These are phyloP conservation scores for Apus apus DNA, from an alignment of 2,113 vertebrate species.

Conservation along the genomic window DNA sequence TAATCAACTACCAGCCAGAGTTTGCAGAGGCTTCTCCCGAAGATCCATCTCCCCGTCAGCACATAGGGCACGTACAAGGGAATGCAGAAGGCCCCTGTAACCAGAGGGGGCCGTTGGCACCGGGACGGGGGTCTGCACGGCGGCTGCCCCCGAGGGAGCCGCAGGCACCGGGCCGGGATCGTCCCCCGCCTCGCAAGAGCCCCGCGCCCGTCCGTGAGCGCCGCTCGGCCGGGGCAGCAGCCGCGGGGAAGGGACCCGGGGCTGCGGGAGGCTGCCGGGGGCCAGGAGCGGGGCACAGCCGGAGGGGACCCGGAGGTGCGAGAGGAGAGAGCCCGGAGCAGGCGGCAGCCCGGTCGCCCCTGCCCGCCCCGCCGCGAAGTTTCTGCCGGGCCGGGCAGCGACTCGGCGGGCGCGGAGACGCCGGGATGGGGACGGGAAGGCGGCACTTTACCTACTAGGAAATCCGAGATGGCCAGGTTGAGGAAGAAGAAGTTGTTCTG, in stretches of 20 bases:
- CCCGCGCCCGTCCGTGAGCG: background rate
- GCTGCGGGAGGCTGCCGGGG: too few relatives aligned
- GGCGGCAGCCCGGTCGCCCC: background rate
- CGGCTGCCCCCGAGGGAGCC: background rate
- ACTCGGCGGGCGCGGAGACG: background rate
- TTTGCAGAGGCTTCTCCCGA: conserved; percentile 81
- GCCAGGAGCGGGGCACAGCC: too few relatives aligned
- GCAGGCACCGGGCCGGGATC: background rate
- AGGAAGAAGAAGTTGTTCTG: conserved; percentile 84
- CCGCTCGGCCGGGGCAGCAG: too few relatives aligned
- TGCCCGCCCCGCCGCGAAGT: background rate
- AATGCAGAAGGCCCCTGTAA: conserved; percentile 83
- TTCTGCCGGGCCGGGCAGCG: background rate
- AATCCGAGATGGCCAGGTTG: conserved; percentile 82
- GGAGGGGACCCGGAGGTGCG: too few relatives aligned
- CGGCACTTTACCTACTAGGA: conserved; percentile 81
- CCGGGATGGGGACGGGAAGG: background rate
- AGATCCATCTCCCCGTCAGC: conserved; percentile 80
- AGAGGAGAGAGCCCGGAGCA: too few relatives aligned
- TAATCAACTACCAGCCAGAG: conserved; percentile 85
- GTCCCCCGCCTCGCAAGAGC: background rate
- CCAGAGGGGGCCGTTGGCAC: background rate
- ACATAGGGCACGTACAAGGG: conserved; percentile 82
- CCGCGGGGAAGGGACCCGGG: too few relatives aligned
- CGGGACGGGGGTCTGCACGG: background rate